Base-by-base conservation (phyloP, 2,888 invertebrate species). In the Mayetiola destructor region DNA sequence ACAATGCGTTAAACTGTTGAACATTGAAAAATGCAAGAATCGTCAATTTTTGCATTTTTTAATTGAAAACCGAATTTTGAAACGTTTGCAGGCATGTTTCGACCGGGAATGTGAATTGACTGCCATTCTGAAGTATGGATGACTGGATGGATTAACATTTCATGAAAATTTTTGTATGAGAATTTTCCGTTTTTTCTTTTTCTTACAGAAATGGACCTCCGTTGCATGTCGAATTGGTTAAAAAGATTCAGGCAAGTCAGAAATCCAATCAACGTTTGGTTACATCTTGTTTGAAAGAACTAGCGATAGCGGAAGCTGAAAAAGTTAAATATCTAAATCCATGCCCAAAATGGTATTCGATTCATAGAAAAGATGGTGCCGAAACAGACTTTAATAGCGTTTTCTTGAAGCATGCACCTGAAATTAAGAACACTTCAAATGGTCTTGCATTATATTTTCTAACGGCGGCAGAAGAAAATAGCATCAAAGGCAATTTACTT, bases 381-480 rank as follows among this genome's bases (percentile, higher is more conserved):
- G 88, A 88, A 62, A 76, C 80, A 6, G 88, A 88, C 64, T 90
- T 86, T 64, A 82, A 86, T 66, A 79, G 80, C 61, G 76, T 76
- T 21, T 76, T 90, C 59, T 73, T 85, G 16, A 3, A 18, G 10
- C 3, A 53, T 53, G 18, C 18, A 9, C 53, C 29, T 5, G 40
- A 40, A 21, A 54, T 32, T 14, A 80, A 81, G 61, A 81, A 80
- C 61, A 81, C 79, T 40, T 75, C 72, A 0, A 72, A 72, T 63
- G 64, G 66, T 14, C 76, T 73, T 8, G 69, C 83, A 55, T 77
- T 85, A 58, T 70, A 85, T 57, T 81, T 87, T 62, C 64, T 88
- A 56, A 82, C 81, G 0, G 80, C 82, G 0, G 84, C 85, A 27
- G 88, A 88, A 58, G 81, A 80, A 3, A 81, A 79, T 58, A 81